Base-by-base conservation (phyloP, 2,888 invertebrate genomes). In the Ormia ochracea region DNA sequence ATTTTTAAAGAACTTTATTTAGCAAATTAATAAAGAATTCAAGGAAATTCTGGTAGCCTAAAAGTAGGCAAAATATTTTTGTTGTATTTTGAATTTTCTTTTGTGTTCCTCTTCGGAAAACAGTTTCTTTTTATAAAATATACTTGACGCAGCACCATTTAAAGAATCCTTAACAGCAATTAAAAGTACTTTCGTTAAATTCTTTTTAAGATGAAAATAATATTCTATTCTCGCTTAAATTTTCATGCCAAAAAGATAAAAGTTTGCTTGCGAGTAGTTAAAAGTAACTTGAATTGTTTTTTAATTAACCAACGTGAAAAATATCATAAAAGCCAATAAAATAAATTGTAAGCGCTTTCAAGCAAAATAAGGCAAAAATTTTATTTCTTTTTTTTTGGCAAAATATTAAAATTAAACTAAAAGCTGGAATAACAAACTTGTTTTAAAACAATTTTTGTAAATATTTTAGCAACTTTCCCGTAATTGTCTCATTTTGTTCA, bases 401-500 rank as follows among this genome's bases (percentile, higher is more conserved):
- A 56, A 63, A 54, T 48, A 58, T 12, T n/a, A 50, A 38, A 23
- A 14, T 9, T 19, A 50, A 59, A 59, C 21, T 72, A 4, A n/a
- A 38, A 12, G 72, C 21, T 43, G 28, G 33, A 31, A 65, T 31
- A 74, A 61, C 54, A 70, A 77, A 77, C 56, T 77, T 77, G 69
- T 70, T 77, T 70, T 69, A 56, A 70, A 77, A 77, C 70, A 48
- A 56, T 77, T 77, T 77, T 70, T 63, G 70, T 70, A 77, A 77
- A 77, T 77, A 76, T 77, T 77, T 56, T 48, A 65, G 17, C 56
- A 76, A 69, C 69, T 65, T 77, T 77, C 48, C 33, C 41, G 63
- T 77, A 77, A 77, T 77, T 77, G 69, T 77, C 76, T 77, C 69
- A 77, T 77, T 77, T 77, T 70, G 69, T 56, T 63, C 76, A 77